Conservation (phyloP, 2,888 invertebrate species). For the Melikaiella ostensackeni region DNA sequence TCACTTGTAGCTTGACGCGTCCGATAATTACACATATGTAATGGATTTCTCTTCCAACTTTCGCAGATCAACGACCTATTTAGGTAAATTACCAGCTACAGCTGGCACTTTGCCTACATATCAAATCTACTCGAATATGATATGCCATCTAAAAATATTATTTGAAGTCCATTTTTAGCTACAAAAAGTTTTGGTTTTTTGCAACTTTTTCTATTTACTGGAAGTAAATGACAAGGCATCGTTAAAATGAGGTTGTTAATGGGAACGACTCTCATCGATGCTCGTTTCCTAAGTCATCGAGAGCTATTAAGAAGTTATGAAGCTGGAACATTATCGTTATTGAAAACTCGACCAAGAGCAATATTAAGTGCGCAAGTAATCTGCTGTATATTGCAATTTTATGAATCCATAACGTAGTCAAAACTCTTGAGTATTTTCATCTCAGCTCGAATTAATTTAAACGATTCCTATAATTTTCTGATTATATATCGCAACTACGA, state of each 20-base stretch:
- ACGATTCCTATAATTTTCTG: background rate
- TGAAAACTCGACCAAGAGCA: conserved; percentile 17
- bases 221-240: background rate
- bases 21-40: too few species aligned
- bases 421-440: background rate
- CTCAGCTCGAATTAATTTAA: background rate
- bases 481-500: background rate
- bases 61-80: too few species aligned
- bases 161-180: too few species aligned
- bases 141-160: too few species aligned
- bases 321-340: conserved; percentile 22
- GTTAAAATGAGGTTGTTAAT: conserved; percentile 4
- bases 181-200: background rate
- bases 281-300: conserved; percentile 26
- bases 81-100: too few species aligned
- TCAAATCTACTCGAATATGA: background rate
- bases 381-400: background rate
- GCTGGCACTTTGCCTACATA: background rate
- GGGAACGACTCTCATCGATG: background rate
- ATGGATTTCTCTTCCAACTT: too few species aligned
- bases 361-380: background rate
- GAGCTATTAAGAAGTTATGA: conserved; percentile 17
- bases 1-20: too few species aligned
- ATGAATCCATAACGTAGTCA: background rate
- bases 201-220: background rate